Conservation (phyloP, 2,797 vertebrate species). For the Stomatorhinus walkeri region DNA sequence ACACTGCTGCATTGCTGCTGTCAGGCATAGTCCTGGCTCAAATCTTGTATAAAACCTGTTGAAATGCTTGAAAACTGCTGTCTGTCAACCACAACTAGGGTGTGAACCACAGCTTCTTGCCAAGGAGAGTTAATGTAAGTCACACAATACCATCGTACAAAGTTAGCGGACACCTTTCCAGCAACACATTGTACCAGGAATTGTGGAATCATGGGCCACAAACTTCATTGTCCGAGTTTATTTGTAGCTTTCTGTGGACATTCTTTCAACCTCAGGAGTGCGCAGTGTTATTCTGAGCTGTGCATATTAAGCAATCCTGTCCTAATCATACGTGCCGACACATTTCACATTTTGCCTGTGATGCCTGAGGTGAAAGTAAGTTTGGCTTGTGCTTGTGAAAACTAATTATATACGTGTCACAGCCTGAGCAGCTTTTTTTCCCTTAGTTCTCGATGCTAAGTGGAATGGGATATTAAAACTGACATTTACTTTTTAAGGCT, state of each 20-base stretch:
- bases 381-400: slow-evolving; percentile 24
- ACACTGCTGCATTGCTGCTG: not conserved
- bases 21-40: not conserved
- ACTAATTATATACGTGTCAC: slow-evolving; percentile 9
- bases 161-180: not conserved
- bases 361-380: slow-evolving; percentile 12
- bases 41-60: not conserved
- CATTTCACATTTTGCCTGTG: not conserved
- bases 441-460: slow-evolving; percentile 18
- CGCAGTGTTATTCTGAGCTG: not conserved
- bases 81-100: not conserved
- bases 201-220: not conserved
- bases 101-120: not conserved
- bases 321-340: not conserved
- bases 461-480: slow-evolving; percentile 25
- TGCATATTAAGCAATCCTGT: not conserved
- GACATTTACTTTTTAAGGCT: slow-evolving; percentile 20
- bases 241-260: not conserved
- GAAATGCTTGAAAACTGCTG: not conserved
- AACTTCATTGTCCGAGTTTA: not conserved
- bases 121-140: not conserved
- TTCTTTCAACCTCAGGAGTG: not conserved
- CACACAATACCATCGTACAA: not conserved
- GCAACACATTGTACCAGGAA: not conserved
- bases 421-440: not conserved